Evolutionary conservation across 2,888 invertebrate genomes (phyloP).

Genomic region (Zygaena filipendulae): DNA sequence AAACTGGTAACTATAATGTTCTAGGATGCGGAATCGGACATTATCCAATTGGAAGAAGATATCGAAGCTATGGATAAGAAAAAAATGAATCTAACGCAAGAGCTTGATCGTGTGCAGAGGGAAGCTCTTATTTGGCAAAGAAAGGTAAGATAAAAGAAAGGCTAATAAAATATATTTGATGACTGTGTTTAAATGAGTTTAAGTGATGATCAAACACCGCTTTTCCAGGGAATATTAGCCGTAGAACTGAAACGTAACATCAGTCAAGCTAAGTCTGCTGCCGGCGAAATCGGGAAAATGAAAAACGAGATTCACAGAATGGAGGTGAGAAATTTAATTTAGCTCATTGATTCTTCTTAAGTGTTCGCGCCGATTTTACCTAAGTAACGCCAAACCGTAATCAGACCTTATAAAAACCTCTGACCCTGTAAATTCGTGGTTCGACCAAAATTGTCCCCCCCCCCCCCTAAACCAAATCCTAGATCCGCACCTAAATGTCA

Average conservation of each 20-base stretch:
- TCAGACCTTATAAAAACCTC: too few species aligned
- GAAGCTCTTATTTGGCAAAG: conserved; percentile 85
- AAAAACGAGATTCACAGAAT: conserved; percentile 85
- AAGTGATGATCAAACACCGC: too few species aligned
- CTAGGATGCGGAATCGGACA: conserved; percentile 75
- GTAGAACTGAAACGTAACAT: conserved; percentile 77
- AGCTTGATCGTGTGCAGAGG: conserved; percentile 70
- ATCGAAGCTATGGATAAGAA: conserved; percentile 74
- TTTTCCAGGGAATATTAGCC: conserved; percentile 66
- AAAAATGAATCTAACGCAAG: conserved; percentile 72
- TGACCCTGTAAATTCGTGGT: too few species aligned
- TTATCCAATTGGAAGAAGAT: conserved; percentile 74
- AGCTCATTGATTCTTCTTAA: too few species aligned
- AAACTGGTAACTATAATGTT: conserved; percentile 14
- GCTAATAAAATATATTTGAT: too few species aligned
- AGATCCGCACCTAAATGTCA: neutral
- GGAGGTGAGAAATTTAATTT: conserved; percentile 74
- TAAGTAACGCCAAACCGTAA: too few species aligned
- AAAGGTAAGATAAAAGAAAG: too few species aligned
- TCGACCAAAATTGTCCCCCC: too few species aligned
- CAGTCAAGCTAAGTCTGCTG: conserved; percentile 71
- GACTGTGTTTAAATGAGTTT: neutral
- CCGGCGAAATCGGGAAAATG: conserved; percentile 81
- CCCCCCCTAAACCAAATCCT: too few species aligned
- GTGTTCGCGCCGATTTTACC: too few species aligned